A percentile compares a stretch with the other conserved stretches of the same genome.
phyloP scores from a whole-genome alignment of 2,797 vertebrate species.

The Calcarius lapponicus region DNA sequence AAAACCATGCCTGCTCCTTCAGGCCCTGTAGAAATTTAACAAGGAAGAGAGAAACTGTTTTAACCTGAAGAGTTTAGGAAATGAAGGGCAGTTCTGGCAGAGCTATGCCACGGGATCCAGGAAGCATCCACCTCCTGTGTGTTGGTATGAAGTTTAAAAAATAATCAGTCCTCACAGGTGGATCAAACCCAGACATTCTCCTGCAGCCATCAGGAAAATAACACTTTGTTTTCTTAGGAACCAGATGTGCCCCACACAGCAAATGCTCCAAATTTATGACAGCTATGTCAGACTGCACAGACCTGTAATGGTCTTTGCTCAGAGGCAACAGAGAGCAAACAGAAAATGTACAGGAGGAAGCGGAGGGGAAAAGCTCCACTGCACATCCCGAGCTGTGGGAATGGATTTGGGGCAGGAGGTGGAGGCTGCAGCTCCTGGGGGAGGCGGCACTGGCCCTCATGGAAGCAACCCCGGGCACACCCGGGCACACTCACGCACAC shows the following conservation, averaged over 20 bases:
- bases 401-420: background rate
- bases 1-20: background rate
- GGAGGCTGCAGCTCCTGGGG: background rate
- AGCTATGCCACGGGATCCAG: background rate
- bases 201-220: slow-evolving; percentile 6
- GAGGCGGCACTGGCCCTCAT: background rate
- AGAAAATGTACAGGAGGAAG: background rate
- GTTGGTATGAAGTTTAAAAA: slow-evolving; percentile 15
- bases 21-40: background rate
- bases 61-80: slow-evolving; percentile 16
- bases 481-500: no score
- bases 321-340: background rate
- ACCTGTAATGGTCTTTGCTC: background rate
- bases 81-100: background rate
- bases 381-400: background rate
- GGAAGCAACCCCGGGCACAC: background rate
- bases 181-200: slow-evolving; percentile 25
- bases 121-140: background rate
- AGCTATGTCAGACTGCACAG: background rate
- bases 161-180: slow-evolving; percentile 48
- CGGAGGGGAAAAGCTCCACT: background rate
- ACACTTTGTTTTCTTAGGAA: background rate
- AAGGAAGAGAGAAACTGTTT: background rate
- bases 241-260: slow-evolving; percentile 22
- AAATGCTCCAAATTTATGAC: background rate